phyloP scores from a whole-genome alignment of 2,797 vertebrate species.

The Diplodus sargus region DNA sequence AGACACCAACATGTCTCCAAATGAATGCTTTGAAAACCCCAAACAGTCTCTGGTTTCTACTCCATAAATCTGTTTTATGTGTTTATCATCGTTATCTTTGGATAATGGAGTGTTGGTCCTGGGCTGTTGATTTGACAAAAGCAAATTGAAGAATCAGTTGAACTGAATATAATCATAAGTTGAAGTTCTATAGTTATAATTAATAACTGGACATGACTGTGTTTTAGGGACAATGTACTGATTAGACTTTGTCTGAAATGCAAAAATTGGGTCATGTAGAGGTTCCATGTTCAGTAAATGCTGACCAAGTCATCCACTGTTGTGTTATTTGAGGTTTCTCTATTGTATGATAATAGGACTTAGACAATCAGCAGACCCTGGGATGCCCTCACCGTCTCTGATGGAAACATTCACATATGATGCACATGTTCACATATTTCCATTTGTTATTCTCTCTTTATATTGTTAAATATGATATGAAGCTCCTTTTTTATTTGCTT shows the following conservation, averaged over 20 bases:
- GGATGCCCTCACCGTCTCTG: too few species aligned
- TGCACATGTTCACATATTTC: too few species aligned
- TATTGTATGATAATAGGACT: conserved; percentile 5
- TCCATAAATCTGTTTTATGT: neutral
- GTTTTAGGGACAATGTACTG: neutral
- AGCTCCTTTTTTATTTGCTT: too few species aligned
- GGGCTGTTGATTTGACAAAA: neutral
- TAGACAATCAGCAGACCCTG: neutral
- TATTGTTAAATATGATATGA: too few species aligned
- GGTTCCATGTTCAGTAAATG: conserved; percentile 9
- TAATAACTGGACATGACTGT: neutral
- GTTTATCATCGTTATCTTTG: neutral
- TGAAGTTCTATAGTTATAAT: neutral
- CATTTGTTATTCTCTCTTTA: too few species aligned
- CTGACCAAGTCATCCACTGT: conserved; percentile 1
- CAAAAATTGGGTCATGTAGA: conserved; percentile 4
- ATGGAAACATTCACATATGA: too few species aligned
- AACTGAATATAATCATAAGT: neutral
- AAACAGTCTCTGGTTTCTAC: neutral
- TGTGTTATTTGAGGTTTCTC: conserved; percentile 13
- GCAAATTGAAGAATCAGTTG: neutral
- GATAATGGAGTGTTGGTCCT: neutral
- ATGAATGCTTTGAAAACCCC: neutral
- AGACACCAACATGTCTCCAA: too few species aligned
- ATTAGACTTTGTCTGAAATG: conserved; percentile 4